A percentile compares a stretch with the other conserved stretches of the same genome.
These are phyloP conservation scores for Trematomus loennbergii DNA, from an alignment of 2,113 vertebrate species.

Conservation along the genomic window DNA sequence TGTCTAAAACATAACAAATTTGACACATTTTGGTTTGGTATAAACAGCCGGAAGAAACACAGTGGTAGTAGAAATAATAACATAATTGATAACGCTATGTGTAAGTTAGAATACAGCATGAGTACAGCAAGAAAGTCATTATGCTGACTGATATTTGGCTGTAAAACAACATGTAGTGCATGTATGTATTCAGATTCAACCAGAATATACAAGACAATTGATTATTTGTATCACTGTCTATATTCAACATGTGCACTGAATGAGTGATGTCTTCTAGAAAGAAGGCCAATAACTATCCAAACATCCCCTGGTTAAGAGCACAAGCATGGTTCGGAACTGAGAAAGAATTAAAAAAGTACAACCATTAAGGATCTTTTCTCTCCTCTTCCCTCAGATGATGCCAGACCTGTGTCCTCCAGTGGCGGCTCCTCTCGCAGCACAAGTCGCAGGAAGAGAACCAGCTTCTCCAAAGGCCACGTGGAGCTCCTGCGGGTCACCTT, in stretches of 20 bases:
- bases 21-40: background rate
- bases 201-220: background rate
- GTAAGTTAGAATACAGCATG: background rate
- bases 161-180: background rate
- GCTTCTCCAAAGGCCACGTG: slow-evolving; percentile 84
- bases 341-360: background rate
- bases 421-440: slow-evolving; percentile 64
- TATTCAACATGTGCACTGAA: background rate
- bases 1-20: background rate
- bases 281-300: background rate
- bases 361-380: background rate
- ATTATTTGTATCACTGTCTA: background rate
- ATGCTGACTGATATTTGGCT: background rate
- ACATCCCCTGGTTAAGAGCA: background rate
- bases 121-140: background rate
- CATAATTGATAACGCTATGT: background rate
- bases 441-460: slow-evolving; percentile 84
- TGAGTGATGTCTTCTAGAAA: background rate
- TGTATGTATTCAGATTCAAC: background rate
- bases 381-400: slow-evolving; percentile 59
- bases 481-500: slow-evolving; percentile 80
- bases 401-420: slow-evolving; percentile 38
- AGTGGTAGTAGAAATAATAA: background rate
- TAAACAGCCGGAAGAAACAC: background rate
- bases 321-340: too few relatives aligned